Base-by-base conservation (phyloP, 64 coral and sea anemone genomes). In the Astreopora myriophthalma region DNA sequence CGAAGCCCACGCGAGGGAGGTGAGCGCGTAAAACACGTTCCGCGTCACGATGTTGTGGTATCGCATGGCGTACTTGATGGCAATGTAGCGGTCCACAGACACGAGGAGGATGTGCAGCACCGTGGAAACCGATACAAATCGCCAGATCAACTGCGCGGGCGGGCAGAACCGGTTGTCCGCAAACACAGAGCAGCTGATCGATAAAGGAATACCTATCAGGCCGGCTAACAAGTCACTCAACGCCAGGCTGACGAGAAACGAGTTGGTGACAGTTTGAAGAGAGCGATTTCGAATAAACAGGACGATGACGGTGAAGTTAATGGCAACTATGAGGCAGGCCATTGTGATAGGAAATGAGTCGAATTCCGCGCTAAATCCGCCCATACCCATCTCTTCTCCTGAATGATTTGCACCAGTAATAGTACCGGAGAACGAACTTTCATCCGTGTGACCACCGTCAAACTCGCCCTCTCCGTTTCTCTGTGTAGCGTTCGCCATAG, bases 331-430 rank as follows among this genome's bases (percentile, higher is more conserved):
- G 16, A 73, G 37, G 36, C 64, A 58, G 2, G 89, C 85, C 30
- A 96, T 34, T 57, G 92, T 19, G 66, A 96, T 88, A 3, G 94
- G 94, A 30, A 92, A 89, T 28, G 70, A 61, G 76, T 96, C 94
- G 27, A 89, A 91, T 84, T 63, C 46, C 1, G 89, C 33, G 33
- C 34, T 73, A 22, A 96, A 96, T 14, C n/a, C n/a, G n/a, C n/a
- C n/a, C n/a, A n/a, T n/a, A n/a, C 61, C 80, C 28, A 19, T 29
- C 22, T 92, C 69, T 22, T 86, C 92, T 60, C 71, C 85, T 14
- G 24, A 63, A 37, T 20, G 20, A 46, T 90, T 80, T 29, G 49
- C 57, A 52, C 65, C n/a, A n/a, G n/a, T n/a, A n/a, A n/a, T n/a
- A n/a, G n/a, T n/a, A 5, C 80, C 69, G 22, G 81, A 24, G 1